Percentiles rank a stretch among this genome's conserved stretches.
These are phyloP conservation scores for Endomychus coccineus DNA, from an alignment of 2,888 invertebrate genomes.

Conservation along the genomic window DNA sequence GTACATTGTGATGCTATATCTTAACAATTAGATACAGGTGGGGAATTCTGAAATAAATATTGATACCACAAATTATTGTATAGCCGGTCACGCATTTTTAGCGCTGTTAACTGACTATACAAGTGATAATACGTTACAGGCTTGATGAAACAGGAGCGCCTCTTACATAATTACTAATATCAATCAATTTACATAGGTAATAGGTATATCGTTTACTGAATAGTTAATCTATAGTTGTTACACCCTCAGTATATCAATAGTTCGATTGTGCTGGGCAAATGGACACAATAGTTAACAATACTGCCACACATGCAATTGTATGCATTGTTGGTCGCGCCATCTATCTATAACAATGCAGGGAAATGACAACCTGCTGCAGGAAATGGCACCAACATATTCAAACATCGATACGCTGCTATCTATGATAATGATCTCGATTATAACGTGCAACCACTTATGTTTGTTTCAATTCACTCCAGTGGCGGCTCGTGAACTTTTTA, in stretches of 20 bases:
- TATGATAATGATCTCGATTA: no score
- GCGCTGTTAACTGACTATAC: no score
- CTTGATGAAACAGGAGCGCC: conserved; percentile 14
- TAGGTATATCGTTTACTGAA: conserved; percentile 42
- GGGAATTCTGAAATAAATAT: no score
- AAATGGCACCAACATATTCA: conserved; percentile 30
- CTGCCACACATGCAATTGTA: conserved; percentile 40
- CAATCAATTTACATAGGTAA: conserved; percentile 42
- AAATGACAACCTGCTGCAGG: conserved; percentile 37
- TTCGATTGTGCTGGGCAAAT: conserved; percentile 39
- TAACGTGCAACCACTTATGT: no score
- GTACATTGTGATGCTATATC: no score
- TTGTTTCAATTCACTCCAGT: no score
- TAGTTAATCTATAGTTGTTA: conserved; percentile 43
- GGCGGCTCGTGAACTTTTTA: no score
- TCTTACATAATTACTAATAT: conserved; percentile 30
- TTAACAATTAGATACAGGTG: no score
- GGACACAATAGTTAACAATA: conserved; percentile 38
- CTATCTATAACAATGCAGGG: conserved; percentile 37
- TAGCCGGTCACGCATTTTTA: no score
- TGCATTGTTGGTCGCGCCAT: conserved; percentile 38
- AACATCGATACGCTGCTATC: no score
- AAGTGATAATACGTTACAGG: no score
- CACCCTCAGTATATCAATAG: conserved; percentile 41
- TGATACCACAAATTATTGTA: no score